phyloP scores from a whole-genome alignment of 1,140 invertebrate species.

The Dreissena polymorpha region DNA sequence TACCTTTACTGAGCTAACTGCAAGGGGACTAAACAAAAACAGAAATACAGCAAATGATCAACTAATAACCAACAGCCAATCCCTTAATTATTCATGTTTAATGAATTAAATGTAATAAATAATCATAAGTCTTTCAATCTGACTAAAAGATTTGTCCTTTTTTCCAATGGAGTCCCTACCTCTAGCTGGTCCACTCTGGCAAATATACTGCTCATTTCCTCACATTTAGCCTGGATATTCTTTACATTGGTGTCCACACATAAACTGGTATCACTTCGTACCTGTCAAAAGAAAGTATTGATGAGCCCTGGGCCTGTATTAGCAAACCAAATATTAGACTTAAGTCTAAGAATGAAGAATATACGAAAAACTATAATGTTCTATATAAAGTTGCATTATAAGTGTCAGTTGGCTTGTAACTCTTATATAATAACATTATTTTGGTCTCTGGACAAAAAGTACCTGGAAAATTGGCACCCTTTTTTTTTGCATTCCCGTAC shows the following conservation, averaged over 20 bases:
- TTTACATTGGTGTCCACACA: constrained; percentile 73
- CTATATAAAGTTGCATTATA: not conserved
- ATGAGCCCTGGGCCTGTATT: not conserved
- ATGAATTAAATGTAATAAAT: no score
- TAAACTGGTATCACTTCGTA: constrained; percentile 73
- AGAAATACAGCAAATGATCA: no score
- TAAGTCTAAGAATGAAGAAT: not conserved
- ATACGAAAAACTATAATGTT: not conserved
- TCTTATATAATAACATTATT: not conserved
- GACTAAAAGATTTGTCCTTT: no score
- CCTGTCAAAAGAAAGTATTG: constrained; percentile 58
- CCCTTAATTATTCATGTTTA: no score
- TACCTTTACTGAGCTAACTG: no score
- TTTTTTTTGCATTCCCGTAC: no score
- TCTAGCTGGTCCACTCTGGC: constrained; percentile 75
- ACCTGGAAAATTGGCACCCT: not conserved
- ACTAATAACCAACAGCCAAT: no score
- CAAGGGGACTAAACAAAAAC: no score
- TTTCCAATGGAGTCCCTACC: no score
- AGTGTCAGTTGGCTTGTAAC: not conserved
- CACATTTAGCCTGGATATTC: constrained; percentile 71
- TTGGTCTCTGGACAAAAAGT: not conserved
- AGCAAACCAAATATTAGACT: not conserved
- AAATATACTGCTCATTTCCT: constrained; percentile 73
- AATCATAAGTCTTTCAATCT: no score